phyloP scores from a whole-genome alignment of 2,888 invertebrate species.

The Plebejus melissa region DNA sequence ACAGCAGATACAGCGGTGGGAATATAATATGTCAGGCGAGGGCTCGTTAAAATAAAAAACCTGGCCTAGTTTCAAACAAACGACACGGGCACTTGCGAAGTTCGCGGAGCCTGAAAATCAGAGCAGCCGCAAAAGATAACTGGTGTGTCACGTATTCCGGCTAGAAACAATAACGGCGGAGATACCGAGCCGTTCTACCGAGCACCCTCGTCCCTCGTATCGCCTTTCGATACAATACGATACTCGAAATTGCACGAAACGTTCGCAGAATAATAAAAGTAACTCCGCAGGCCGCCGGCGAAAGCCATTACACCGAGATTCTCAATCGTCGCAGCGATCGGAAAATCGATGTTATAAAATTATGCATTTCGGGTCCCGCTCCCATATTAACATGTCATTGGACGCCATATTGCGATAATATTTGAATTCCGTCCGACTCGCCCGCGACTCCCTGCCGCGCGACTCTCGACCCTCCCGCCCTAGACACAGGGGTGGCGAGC shows the following conservation, averaged over 20 bases:
- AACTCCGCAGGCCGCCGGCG: neutral
- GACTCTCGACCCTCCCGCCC: conserved; percentile 42
- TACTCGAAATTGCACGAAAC: neutral
- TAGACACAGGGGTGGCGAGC: conserved; percentile 29
- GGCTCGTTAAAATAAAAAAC: no score
- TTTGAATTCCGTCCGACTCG: conserved; percentile 60
- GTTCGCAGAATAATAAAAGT: conserved; percentile 22
- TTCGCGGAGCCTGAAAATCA: neutral
- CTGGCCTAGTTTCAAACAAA: no score
- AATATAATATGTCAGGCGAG: no score
- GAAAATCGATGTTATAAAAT: conserved; percentile 55
- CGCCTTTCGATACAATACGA: neutral
- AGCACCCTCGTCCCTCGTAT: neutral
- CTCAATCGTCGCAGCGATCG: conserved; percentile 31
- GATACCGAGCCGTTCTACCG: neutral
- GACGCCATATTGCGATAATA: conserved; percentile 72
- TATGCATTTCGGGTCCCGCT: conserved; percentile 67
- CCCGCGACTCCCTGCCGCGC: conserved; percentile 36
- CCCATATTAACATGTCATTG: conserved; percentile 75
- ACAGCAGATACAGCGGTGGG: no score
- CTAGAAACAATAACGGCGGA: neutral
- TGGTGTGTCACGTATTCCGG: neutral
- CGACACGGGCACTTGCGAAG: no score
- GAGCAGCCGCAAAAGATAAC: neutral
- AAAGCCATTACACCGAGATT: conserved; percentile 17